phyloP scores from a whole-genome alignment of 2,113 vertebrate genomes.

The Chrysochloris asiatica region DNA sequence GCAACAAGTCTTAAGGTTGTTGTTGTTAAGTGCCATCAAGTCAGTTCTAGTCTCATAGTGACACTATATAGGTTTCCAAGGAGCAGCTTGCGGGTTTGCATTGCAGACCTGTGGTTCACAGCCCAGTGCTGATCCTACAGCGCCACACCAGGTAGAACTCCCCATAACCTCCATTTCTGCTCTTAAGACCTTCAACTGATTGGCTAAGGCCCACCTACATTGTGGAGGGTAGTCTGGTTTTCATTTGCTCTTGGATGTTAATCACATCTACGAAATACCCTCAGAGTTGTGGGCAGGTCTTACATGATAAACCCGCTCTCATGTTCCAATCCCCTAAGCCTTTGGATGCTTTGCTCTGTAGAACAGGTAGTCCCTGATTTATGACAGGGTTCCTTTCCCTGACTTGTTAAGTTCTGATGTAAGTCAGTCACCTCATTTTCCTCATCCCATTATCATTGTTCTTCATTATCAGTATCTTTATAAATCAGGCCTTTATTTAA shows the following conservation, averaged over 20 bases:
- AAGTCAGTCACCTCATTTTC: neutral
- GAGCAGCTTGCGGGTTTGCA: too few species aligned
- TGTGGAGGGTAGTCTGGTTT: neutral
- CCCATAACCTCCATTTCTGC: neutral
- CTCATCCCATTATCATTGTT: neutral
- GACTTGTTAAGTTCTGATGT: neutral
- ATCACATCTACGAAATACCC: neutral
- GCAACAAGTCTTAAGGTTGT: too few species aligned
- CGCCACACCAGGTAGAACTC: too few species aligned
- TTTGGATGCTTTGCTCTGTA: too few species aligned
- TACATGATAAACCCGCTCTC: neutral
- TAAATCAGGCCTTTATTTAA: neutral
- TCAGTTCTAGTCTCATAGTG: too few species aligned
- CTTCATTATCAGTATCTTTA: neutral
- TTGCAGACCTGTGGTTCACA: too few species aligned
- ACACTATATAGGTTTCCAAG: too few species aligned
- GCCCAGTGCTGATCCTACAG: too few species aligned
- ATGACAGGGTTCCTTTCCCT: neutral
- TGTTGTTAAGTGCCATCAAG: too few species aligned
- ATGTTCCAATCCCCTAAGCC: neutral
- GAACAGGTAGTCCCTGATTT: neutral
- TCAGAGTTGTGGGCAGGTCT: neutral
- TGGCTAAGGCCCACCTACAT: neutral
- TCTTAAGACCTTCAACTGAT: neutral
- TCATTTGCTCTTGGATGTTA: neutral